Conservation (phyloP, 2,113 vertebrate species). For the Gopherus evgoodei region DNA sequence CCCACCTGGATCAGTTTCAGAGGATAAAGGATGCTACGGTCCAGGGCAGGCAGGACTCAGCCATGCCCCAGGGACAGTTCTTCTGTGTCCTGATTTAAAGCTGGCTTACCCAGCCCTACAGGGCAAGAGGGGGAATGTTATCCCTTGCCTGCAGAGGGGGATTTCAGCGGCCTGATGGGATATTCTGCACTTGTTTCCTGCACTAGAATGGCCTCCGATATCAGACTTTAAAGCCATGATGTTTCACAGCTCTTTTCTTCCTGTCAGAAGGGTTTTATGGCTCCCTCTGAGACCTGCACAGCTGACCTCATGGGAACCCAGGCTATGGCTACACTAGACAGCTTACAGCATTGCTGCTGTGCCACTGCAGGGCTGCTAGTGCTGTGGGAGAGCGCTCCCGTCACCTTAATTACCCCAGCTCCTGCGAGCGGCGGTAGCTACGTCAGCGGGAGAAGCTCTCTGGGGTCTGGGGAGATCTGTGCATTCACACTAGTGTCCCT, state of each 20-base stretch:
- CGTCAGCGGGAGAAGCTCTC: too few species aligned
- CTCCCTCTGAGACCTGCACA: not conserved
- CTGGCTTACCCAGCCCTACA: not conserved
- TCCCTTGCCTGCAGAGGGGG: not conserved
- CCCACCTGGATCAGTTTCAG: fast-evolving
- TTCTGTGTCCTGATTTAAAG: fast-evolving
- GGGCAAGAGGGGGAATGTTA: not conserved
- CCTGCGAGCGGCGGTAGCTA: too few species aligned
- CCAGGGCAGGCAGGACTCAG: fast-evolving
- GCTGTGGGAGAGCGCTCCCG: too few species aligned
- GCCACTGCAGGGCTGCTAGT: too few species aligned
- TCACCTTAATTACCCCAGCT: too few species aligned
- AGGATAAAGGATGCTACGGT: not conserved
- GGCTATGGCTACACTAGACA: too few species aligned
- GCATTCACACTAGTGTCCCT: not conserved
- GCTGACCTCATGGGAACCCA: not conserved
- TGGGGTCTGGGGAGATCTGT: not conserved
- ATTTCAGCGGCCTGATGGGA: not conserved
- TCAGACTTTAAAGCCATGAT: not conserved
- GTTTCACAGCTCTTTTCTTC: fast-evolving
- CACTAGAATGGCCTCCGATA: fast-evolving
- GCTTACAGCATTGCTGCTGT: too few species aligned
- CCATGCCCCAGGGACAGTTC: not conserved
- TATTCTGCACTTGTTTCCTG: not conserved
- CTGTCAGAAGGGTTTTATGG: not conserved